A percentile compares a stretch with the other conserved stretches of the same genome.
These are phyloP conservation scores for Sphinx pinastri DNA, from an alignment of 2,888 invertebrate genomes.

Conservation along the genomic window DNA sequence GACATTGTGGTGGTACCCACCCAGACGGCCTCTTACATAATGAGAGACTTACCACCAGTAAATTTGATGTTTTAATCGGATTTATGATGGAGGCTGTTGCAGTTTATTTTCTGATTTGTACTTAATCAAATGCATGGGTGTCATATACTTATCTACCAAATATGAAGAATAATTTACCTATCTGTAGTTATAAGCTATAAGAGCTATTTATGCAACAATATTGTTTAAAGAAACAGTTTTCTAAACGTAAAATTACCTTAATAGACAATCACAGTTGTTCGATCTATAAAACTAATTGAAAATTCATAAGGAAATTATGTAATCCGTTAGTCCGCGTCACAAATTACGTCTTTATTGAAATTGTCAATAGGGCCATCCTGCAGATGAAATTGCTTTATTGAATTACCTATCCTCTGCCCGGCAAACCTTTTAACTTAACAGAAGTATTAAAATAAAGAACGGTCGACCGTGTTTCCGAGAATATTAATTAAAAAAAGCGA, in stretches of 20 bases:
- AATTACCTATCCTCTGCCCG: slow-evolving; percentile 8
- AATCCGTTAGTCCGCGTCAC: slow-evolving; percentile 6
- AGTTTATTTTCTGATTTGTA: neutral
- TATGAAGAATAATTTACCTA: no score
- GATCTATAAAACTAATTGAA: neutral
- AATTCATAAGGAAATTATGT: slow-evolving; percentile 8
- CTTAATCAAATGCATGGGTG: no score
- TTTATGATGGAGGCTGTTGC: neutral
- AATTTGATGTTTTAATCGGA: slow-evolving; percentile 2
- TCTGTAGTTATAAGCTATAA: no score
- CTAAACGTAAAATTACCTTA: neutral
- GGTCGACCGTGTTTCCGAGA: slow-evolving; percentile 8
- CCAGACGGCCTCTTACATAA: no score
- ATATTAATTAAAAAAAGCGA: slow-evolving; percentile 1
- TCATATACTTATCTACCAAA: no score
- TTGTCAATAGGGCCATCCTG: neutral
- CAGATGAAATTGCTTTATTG: slow-evolving; percentile 15
- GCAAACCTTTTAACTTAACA: slow-evolving; percentile 16
- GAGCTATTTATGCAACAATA: no score
- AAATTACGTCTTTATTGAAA: slow-evolving; percentile 19
- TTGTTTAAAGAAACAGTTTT: neutral
- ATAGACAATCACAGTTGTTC: neutral
- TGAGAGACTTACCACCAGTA: no score
- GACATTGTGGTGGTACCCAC: no score
- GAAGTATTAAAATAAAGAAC: slow-evolving; percentile 16